These are phyloP conservation scores for Columbina picui DNA, from an alignment of 2,113 vertebrate genomes.

Conservation along the genomic window DNA sequence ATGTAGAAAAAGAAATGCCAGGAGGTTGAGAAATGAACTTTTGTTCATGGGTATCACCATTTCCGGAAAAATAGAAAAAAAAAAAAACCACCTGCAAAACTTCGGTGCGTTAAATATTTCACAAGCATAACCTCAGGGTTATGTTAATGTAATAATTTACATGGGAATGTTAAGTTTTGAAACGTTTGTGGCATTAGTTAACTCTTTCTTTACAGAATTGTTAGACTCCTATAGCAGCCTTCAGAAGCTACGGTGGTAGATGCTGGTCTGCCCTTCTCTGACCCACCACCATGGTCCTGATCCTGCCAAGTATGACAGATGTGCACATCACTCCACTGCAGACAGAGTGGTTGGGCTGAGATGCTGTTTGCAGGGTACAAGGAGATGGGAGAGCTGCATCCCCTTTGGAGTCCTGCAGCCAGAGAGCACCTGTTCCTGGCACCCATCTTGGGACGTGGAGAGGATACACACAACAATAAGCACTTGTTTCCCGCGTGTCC, in stretches of 20 bases:
- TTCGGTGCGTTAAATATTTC: background rate
- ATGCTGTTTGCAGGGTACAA: background rate
- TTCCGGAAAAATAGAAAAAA: background rate
- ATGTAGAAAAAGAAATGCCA: background rate
- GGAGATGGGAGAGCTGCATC: background rate
- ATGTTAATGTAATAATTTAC: background rate
- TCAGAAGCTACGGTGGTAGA: background rate
- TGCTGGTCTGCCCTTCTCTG: background rate
- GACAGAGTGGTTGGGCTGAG: rapidly evolving
- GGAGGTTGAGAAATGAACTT: background rate
- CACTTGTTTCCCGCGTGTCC: rapidly evolving
- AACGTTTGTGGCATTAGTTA: background rate
- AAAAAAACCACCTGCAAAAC: conserved; percentile 23
- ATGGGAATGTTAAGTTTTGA: background rate
- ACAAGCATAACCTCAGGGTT: background rate
- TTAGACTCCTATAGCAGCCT: background rate
- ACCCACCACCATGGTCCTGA: background rate
- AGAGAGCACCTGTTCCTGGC: background rate
- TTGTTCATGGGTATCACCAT: background rate
- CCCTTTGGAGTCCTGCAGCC: background rate
- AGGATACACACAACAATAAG: rapidly evolving
- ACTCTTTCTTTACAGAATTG: background rate
- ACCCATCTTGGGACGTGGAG: background rate
- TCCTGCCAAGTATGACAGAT: rapidly evolving
- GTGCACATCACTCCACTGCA: rapidly evolving